These are phyloP conservation scores for Synodontis membranacea DNA, from an alignment of 2,113 vertebrate species.

Conservation along the genomic window DNA sequence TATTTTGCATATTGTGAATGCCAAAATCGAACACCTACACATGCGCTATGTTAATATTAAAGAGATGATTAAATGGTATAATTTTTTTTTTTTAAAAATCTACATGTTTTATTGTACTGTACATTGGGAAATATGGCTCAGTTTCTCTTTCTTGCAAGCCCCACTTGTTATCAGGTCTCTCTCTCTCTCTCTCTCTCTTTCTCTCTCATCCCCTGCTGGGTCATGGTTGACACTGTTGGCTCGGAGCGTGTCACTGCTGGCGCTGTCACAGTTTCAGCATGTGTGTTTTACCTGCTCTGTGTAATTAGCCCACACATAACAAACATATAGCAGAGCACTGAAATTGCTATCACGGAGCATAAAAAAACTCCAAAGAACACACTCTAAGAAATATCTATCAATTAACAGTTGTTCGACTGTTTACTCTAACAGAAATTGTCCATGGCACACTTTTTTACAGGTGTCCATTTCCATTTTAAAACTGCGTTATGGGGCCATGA, in stretches of 20 bases:
- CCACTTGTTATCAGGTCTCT: not conserved
- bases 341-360: not conserved
- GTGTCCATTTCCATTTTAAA: no score
- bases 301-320: slow-evolving; percentile 27
- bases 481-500: no score
- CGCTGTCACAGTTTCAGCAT: not conserved
- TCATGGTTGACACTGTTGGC: not conserved
- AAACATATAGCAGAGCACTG: not conserved
- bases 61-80: not conserved
- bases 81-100: not conserved
- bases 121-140: not conserved
- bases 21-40: not conserved
- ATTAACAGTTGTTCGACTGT: no score
- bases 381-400: no score
- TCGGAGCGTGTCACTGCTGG: slow-evolving; percentile 1
- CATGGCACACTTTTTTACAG: no score
- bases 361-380: not conserved
- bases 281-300: not conserved
- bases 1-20: not conserved
- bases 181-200: not conserved
- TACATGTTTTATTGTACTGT: not conserved
- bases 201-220: not conserved
- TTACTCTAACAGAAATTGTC: no score
- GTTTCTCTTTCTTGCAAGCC: not conserved
- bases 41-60: not conserved